These are phyloP conservation scores for Luscinia luscinia DNA, from an alignment of 2,797 vertebrate genomes.

Conservation along the genomic window DNA sequence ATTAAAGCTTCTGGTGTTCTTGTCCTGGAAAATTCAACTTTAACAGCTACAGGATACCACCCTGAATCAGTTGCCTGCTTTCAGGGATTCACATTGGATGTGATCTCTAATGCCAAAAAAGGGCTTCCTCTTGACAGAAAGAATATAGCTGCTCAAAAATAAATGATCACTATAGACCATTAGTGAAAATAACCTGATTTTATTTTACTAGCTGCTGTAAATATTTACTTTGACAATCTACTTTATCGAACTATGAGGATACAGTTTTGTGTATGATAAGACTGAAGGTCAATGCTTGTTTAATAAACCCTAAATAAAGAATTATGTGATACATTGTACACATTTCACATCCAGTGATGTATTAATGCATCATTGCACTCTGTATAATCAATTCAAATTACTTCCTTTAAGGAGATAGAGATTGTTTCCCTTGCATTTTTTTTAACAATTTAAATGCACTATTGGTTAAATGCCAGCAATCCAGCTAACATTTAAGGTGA, in stretches of 20 bases:
- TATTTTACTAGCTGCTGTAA: conserved; percentile 52
- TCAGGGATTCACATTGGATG: not conserved
- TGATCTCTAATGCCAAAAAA: not conserved
- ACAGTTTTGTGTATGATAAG: conserved; percentile 45
- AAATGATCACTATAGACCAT: conserved; percentile 42
- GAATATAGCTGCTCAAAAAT: conserved; percentile 15
- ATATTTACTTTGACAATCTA: conserved; percentile 59
- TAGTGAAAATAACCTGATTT: conserved; percentile 58
- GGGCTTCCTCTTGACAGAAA: not conserved
- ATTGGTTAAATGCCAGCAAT: not conserved
- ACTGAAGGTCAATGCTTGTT: conserved; percentile 51
- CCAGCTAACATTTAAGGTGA: not conserved
- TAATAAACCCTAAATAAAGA: conserved; percentile 66
- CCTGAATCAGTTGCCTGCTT: not conserved
- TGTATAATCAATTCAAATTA: conserved; percentile 25
- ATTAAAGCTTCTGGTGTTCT: not conserved
- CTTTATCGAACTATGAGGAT: conserved; percentile 33
- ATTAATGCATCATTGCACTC: conserved; percentile 36
- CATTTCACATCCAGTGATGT: conserved; percentile 52
- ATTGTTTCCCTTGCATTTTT: not conserved
- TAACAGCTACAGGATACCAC: not conserved
- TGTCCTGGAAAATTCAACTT: not conserved
- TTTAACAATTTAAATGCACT: not conserved
- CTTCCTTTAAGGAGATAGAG: conserved; percentile 31
- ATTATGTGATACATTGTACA: conserved; percentile 56